Evolutionary conservation across 2,888 invertebrate species (phyloP).

Genomic region (Chirona hameri): DNA sequence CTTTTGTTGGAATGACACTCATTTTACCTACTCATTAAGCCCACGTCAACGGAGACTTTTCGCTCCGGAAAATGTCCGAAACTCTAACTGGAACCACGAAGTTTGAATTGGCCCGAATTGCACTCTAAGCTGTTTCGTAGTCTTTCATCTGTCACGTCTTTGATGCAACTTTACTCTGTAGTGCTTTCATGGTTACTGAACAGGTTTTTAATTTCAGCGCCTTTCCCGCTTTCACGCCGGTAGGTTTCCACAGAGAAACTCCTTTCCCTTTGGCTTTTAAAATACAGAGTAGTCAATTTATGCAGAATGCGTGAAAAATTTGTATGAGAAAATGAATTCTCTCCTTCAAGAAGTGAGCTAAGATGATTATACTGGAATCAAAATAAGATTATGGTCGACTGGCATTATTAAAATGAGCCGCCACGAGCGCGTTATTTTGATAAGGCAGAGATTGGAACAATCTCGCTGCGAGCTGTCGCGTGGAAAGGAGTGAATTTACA

Average conservation of each 20-base stretch:
- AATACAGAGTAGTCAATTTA: slow-evolving; percentile 1
- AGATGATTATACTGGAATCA: slow-evolving; percentile 23
- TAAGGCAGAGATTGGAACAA: slow-evolving; percentile 2
- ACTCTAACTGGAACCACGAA: background rate
- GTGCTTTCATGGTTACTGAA: slow-evolving; percentile 22
- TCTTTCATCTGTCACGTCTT: slow-evolving; percentile 5
- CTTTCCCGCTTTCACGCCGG: background rate
- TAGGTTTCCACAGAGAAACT: background rate
- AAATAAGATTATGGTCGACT: slow-evolving; percentile 1
- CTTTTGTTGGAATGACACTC: background rate
- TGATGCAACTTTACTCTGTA: background rate
- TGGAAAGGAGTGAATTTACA: background rate
- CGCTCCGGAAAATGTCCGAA: background rate
- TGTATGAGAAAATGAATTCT: slow-evolving; percentile 22
- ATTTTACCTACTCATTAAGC: background rate
- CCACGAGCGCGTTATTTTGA: background rate
- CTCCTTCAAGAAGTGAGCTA: slow-evolving; percentile 11
- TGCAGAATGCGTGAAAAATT: slow-evolving; percentile 8
- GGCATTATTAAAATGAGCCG: slow-evolving; percentile 11
- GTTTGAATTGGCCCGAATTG: background rate
- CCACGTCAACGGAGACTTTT: background rate
- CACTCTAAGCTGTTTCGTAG: background rate
- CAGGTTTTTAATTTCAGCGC: slow-evolving; percentile 9
- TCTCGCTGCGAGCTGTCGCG: background rate
- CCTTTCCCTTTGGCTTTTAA: background rate